Evolutionary conservation across 2,888 invertebrate species (phyloP).

Genomic region (Drosophila hamatofila): DNA sequence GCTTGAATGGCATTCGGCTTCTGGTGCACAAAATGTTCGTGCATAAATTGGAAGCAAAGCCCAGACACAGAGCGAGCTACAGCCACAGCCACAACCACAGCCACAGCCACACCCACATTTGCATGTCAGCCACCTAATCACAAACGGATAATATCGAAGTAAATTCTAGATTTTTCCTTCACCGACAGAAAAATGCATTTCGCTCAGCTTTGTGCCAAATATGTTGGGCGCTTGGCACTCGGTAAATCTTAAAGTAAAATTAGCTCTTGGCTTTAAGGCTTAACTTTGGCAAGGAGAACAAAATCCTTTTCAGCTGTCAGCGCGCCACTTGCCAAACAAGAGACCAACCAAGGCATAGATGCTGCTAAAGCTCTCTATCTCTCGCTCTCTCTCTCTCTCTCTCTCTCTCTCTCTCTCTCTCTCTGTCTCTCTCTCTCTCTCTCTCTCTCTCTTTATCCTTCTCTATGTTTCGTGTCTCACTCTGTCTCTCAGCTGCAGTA

Average conservation of each 20-base stretch:
- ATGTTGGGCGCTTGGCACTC: constrained; percentile 49
- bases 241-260: constrained; percentile 77
- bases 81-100: constrained; percentile 35
- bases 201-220: constrained; percentile 53
- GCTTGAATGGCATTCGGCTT: constrained; percentile 29
- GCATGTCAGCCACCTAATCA: constrained; percentile 79
- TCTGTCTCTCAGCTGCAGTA: constrained; percentile 56
- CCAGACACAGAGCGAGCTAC: constrained; percentile 45
- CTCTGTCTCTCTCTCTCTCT: background rate
- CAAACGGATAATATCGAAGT: constrained; percentile 76
- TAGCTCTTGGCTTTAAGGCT: constrained; percentile 80
- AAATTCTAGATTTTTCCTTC: constrained; percentile 12
- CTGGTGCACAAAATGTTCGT: constrained; percentile 23
- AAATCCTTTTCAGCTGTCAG: constrained; percentile 81
- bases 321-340: constrained; percentile 80
- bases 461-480: background rate
- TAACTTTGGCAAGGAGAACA: constrained; percentile 78
- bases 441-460: background rate
- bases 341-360: constrained; percentile 38
- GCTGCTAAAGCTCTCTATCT: constrained; percentile 9
- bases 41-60: constrained; percentile 55
- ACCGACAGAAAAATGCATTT: constrained; percentile 42
- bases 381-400: background rate
- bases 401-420: constrained; percentile 2
- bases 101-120: constrained; percentile 57